Percentiles rank a stretch among this genome's conserved stretches.
These are phyloP conservation scores for Heliothis peltigera DNA, from an alignment of 2,888 invertebrate species.

Conservation along the genomic window DNA sequence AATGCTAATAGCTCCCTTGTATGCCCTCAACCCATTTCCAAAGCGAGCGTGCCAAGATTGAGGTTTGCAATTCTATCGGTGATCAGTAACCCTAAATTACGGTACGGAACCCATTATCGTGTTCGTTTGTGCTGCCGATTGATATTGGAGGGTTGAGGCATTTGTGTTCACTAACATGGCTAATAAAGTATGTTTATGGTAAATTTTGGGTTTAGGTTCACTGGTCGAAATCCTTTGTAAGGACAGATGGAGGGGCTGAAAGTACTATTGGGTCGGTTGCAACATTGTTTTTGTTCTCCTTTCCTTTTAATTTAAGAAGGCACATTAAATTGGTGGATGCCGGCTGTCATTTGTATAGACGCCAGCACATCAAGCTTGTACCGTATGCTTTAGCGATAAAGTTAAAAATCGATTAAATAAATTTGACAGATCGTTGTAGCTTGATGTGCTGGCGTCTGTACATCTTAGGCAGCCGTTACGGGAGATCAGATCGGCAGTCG, in stretches of 20 bases:
- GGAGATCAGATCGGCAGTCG: too few species aligned
- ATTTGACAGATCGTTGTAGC: too few species aligned
- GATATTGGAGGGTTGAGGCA: slow-evolving; percentile 70
- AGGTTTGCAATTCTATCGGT: slow-evolving; percentile 77
- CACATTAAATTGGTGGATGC: too few species aligned
- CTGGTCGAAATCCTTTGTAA: slow-evolving; percentile 12
- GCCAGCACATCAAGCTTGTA: too few species aligned
- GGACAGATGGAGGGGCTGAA: neutral
- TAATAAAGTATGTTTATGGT: slow-evolving; percentile 58
- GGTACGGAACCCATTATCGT: slow-evolving; percentile 71
- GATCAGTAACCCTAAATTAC: slow-evolving; percentile 77
- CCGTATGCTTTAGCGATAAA: too few species aligned
- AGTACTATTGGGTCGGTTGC: neutral
- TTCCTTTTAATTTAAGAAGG: neutral
- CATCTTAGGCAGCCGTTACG: too few species aligned
- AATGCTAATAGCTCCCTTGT: slow-evolving; percentile 61
- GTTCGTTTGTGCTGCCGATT: slow-evolving; percentile 71
- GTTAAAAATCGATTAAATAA: too few species aligned
- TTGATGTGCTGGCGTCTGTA: too few species aligned
- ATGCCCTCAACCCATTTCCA: slow-evolving; percentile 49
- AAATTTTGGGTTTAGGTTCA: slow-evolving; percentile 32
- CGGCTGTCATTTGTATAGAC: too few species aligned
- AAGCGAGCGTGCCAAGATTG: slow-evolving; percentile 71
- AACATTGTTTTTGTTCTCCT: neutral
- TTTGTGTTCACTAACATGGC: slow-evolving; percentile 53